Conservation (phyloP, 2,113 vertebrate genomes). For the Tyto alba region DNA sequence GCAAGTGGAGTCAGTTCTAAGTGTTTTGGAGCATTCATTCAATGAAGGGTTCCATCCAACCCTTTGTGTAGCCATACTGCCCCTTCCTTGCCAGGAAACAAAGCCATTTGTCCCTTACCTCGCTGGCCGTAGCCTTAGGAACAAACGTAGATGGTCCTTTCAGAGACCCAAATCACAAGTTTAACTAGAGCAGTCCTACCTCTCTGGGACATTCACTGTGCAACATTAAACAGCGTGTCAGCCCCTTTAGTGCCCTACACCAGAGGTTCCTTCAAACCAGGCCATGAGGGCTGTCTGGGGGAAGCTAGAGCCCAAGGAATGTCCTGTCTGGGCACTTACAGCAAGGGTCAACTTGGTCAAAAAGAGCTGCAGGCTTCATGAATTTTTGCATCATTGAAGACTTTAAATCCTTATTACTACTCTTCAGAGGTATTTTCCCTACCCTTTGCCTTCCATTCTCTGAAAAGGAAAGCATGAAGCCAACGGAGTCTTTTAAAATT, state of each 20-base stretch:
- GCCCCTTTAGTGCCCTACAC: not conserved
- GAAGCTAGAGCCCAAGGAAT: not conserved
- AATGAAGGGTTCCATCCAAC: not conserved
- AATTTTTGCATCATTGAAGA: not conserved
- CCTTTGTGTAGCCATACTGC: not conserved
- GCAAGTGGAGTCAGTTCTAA: not conserved
- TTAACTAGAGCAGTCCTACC: not conserved
- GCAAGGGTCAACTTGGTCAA: not conserved
- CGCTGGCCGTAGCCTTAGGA: not conserved
- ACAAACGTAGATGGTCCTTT: not conserved
- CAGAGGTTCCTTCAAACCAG: not conserved
- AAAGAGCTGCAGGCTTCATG: not conserved
- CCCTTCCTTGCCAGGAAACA: not conserved
- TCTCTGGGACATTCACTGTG: rapidly evolving
- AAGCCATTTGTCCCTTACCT: not conserved
- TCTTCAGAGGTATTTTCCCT: not conserved
- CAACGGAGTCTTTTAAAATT: not conserved
- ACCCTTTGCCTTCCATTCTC: not conserved
- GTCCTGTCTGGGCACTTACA: not conserved
- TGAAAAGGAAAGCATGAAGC: not conserved
- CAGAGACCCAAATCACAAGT: not conserved
- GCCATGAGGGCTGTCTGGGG: not conserved
- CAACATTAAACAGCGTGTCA: not conserved
- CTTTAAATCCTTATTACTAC: not conserved
- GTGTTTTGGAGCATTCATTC: not conserved